Evolutionary conservation across 30 jellyfish, hydroid and myxozoan species (phyloP).

Genomic region (Turritopsis rubra): DNA sequence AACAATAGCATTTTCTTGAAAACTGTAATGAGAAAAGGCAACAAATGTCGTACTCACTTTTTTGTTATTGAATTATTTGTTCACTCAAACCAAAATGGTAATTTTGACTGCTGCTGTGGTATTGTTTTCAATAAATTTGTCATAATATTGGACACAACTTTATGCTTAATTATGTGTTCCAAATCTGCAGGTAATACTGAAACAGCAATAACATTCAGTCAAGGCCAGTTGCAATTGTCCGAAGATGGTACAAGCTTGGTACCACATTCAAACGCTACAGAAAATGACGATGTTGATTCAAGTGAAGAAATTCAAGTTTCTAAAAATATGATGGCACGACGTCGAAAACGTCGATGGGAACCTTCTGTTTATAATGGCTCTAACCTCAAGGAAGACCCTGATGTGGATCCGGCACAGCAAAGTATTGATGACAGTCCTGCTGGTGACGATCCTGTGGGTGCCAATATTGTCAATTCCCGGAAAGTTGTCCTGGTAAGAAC

Average conservation of each 20-base stretch:
- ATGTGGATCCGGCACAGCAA: neutral
- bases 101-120: no score
- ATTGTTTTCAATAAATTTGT: no score
- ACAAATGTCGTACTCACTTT: no score
- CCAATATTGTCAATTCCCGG: neutral
- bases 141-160: no score
- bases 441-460: constrained; percentile 12
- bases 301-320: neutral
- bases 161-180: no score
- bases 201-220: neutral
- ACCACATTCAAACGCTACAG: neutral
- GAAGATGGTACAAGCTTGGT: neutral
- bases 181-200: neutral
- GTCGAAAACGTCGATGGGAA: neutral
- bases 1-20: no score
- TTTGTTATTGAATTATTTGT: no score
- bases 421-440: neutral
- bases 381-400: constrained; percentile 1
- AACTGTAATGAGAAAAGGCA: no score
- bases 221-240: neutral
- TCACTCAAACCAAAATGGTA: no score
- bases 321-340: constrained; percentile 15
- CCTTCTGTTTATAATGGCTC: neutral
- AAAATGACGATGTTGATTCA: constrained; percentile 10
- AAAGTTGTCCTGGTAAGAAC: neutral